Base-by-base conservation (phyloP, 2,113 vertebrate species). In the Nyctibius bracteatus region DNA sequence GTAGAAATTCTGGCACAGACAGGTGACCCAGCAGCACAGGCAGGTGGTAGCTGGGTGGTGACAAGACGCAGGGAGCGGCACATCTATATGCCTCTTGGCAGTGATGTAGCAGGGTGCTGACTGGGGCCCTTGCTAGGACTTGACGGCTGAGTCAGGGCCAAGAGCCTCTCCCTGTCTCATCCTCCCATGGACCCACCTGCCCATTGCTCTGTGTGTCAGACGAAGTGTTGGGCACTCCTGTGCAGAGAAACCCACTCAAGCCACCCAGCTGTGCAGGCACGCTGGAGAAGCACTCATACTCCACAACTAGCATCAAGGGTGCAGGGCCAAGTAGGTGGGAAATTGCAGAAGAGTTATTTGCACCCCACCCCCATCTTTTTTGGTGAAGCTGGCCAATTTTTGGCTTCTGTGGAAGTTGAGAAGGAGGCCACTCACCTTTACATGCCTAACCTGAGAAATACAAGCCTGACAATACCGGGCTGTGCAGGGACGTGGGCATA, bases 261-360 rank as follows among this genome's bases (percentile, higher is more conserved):
- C 8, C 16, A 15, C 37, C 17, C 4, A 2, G 77, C 49, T 70
- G 24, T 43, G 21, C 0, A 0, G 30, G 62, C 15, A 1, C 0
- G 2, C 37, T 28, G 83, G 22, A 41, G 52, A 5, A 80, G 39
- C n/a, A 8, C 39, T 9, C 4, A 0, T 5, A 5, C 41, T 37
- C 58, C 62, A 28, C 25, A 55, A 3, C 8, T 9, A 22, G 31
- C n/a, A 33, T 8, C 16, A 7, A 44, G 41, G 28, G 8, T 20
- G 22, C 30, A 25, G 30, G 52, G 35, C 12, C 24, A n/a, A 54
- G 47, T 0, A 0, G 28, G 13, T 44, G 17, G 28, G 63, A 66
- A 73, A 49, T 11, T 10, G 59, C 31, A 19, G 19, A 86, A 66
- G 14, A 23, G 28, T 18, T 49, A 23, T n/a, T 54, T 78, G 68